Evolutionary conservation across 2,113 vertebrate species (phyloP).

Genomic region (Brienomyrus longianalis): DNA sequence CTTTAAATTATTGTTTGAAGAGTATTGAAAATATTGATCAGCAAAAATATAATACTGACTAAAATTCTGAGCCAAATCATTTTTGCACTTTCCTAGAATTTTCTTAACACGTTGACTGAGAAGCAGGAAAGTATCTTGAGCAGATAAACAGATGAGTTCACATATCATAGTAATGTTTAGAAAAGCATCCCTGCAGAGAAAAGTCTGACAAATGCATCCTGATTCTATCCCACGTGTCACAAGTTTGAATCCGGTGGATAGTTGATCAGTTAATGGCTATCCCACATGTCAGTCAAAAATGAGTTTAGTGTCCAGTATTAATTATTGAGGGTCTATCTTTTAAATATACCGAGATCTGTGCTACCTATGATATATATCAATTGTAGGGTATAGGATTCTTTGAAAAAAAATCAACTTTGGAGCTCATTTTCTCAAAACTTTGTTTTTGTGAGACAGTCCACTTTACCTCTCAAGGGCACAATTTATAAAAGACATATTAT

Average conservation of each 20-base stretch:
- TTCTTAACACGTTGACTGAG: neutral
- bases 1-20: neutral
- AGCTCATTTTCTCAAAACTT: no score
- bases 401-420: no score
- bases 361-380: no score
- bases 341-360: no score
- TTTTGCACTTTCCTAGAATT: neutral
- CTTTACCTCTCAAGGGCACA: no score
- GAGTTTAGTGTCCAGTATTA: no score
- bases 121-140: neutral
- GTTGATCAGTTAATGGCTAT: no score
- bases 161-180: neutral
- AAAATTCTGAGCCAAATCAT: neutral
- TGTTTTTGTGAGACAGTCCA: no score
- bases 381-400: no score
- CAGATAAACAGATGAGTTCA: neutral
- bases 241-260: no score
- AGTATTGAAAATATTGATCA: neutral
- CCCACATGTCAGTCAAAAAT: no score
- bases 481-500: neutral
- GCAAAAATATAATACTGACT: neutral
- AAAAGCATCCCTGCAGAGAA: neutral
- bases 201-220: neutral
- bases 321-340: no score
- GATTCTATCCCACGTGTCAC: neutral